Base-by-base conservation (phyloP, 1,140 invertebrate genomes). In the Penaeus indicus region DNA sequence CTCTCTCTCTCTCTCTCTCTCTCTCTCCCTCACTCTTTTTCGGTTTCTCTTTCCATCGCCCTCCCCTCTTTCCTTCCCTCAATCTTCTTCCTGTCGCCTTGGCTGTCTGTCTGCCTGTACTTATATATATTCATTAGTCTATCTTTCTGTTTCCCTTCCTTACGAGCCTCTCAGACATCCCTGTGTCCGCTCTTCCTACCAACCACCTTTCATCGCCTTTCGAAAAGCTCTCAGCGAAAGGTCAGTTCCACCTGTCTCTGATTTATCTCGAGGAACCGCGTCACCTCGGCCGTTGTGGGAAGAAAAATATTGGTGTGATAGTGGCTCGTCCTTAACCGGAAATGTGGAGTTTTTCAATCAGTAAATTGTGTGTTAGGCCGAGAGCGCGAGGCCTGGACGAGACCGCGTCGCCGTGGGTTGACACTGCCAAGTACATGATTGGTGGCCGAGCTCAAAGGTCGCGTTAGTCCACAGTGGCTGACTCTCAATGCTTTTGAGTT, bases 351-450 rank as follows among this genome's bases (percentile, higher is more conserved):
- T 60, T 80, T 60, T 80, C 78, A 80, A 60, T 80, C 32, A 32
- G 54, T 60, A 80, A 80, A 25, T 18, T 25, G 11, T 42, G 47
- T n/a, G 54, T 18, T 38, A 11, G 80, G 54, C 54, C 54, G 60
- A n/a, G 62, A 62, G 27, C 13, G 11, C 22, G 61, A 67, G 42
- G n/a, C 61, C 10, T 13, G 63, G 82, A 54, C 54, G 54, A 54
- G 54, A 10, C 19, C 18, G 38, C 61, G 78, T 80, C n/a, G n/a
- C 47, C 54, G 78, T 60, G 78, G 47, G 47, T 80, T 80, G 61
- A 80, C 78, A 80, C 5, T 61, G 78, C 19, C 78, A 42, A 80
- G 78, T 80, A 80, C 78, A 61, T 80, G 78, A 80, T 80, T 80
- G 47, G 78, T 60, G 78, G 47, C 7, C 16, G n/a, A 22, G 78